Percentiles rank a stretch among this genome's conserved stretches.
Conservation (phyloP, 2,888 invertebrate species). For the Macrosiphum euphorbiae region DNA sequence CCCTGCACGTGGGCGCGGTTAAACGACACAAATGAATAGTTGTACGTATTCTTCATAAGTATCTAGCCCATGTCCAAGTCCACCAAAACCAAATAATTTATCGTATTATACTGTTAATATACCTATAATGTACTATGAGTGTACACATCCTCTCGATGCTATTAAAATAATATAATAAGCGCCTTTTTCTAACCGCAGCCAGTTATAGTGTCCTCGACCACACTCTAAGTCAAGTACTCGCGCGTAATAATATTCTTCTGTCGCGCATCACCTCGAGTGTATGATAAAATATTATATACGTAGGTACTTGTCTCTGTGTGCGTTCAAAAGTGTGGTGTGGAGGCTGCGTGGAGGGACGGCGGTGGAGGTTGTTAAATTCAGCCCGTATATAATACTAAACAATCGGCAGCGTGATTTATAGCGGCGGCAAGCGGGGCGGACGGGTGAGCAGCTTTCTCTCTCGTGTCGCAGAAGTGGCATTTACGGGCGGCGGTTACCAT, state of each 20-base stretch:
- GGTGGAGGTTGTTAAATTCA: background rate
- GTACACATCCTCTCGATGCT: background rate
- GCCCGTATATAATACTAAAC: constrained; percentile 23
- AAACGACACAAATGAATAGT: too few relatives aligned
- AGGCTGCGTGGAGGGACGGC: background rate
- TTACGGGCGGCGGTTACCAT: constrained; percentile 62
- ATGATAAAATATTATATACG: background rate
- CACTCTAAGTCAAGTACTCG: background rate
- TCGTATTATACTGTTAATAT: too few relatives aligned
- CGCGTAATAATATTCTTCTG: background rate
- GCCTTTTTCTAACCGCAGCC: background rate
- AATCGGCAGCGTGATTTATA: constrained; percentile 63
- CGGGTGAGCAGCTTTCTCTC: background rate
- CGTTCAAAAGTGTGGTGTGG: background rate
- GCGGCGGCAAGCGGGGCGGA: background rate
- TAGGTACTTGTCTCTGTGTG: background rate
- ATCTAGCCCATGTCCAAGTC: too few relatives aligned
- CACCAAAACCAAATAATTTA: too few relatives aligned
- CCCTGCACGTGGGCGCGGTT: too few relatives aligned
- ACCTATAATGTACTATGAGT: background rate
- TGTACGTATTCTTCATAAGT: too few relatives aligned
- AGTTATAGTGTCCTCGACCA: background rate
- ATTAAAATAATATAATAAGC: background rate
- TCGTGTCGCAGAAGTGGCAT: constrained; percentile 61
- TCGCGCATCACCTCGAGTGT: background rate